Percentiles rank a stretch among this genome's conserved stretches.
Evolutionary conservation across 1,140 invertebrate genomes (phyloP).

Genomic region (Eupristina koningsbergeri): DNA sequence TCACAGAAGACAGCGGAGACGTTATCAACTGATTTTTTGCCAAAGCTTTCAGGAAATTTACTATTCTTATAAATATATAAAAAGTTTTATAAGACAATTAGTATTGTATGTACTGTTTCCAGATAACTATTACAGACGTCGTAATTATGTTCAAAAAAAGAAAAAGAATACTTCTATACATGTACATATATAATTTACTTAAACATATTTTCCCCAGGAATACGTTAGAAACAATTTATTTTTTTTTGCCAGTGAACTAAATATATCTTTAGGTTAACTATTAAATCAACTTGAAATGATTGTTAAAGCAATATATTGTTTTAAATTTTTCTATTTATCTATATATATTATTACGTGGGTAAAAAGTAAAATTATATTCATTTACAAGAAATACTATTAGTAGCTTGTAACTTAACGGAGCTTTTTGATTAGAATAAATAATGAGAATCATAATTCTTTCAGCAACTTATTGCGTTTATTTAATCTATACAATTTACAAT

Average conservation of each 20-base stretch:
- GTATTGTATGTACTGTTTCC: background rate
- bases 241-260: too few species aligned
- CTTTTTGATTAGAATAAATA: background rate
- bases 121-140: background rate
- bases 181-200: too few species aligned
- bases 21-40: background rate
- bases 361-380: too few species aligned
- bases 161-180: too few species aligned
- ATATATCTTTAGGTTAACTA: too few species aligned
- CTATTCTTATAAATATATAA: background rate
- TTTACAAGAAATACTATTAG: background rate
- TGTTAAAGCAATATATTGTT: too few species aligned
- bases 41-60: background rate
- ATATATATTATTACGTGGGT: too few species aligned
- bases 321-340: too few species aligned
- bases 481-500: background rate
- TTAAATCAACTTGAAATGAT: too few species aligned
- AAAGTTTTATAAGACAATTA: background rate
- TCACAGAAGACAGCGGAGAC: background rate
- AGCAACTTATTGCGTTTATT: background rate
- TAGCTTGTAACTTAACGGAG: background rate
- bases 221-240: too few species aligned
- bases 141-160: background rate
- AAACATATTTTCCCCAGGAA: too few species aligned
- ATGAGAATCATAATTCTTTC: background rate